Base-by-base conservation (phyloP, 2,797 vertebrate species). In the Bufotes viridis region DNA sequence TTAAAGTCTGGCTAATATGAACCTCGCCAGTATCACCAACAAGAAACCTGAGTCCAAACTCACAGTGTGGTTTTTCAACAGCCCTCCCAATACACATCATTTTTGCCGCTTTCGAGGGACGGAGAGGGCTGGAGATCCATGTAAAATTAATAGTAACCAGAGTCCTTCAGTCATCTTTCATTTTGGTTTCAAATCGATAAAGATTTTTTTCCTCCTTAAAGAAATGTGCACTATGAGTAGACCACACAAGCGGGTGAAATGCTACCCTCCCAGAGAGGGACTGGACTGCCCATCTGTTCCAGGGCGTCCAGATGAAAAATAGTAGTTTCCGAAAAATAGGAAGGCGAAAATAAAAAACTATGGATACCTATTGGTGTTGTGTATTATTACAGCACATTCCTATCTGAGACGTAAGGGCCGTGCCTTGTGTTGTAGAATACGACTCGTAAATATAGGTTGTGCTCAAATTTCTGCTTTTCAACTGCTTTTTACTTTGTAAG, bases 131-230 rank as follows among this genome's bases (percentile, higher is more conserved):
- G 0, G 90, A 90, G 90, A 88, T 75, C 76, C 78, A 20, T 78
- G 85, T 87, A 81, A 79, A 89, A 78, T 60, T 88, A 60, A 72
- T 87, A 92, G 90, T 90, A 91, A 91, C 82, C 88, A 90, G 53
- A 90, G 88, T 89, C 86, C 90, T 90, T 61, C 72, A 91, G 90
- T 91, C 92, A 29, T 78, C 24, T 91, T 90, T 90, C 91, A 91
- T 90, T 90, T 90, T 89, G n/a, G 86, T 78, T 90, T 87, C 13
- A 2, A 84, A 81, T 84, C 89, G 86, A 91, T 90, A 91, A 91
- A 90, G 88, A 82, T 86, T 89, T 88, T 86, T 74, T 82, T 78
- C 58, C 53, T 63, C 74, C 63, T 86, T 60, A 67, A 76, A 86
- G 79, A 89, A 89, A 89, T 83, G 88, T 57, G 42, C 72, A 89